Percentiles rank a stretch among this genome's conserved stretches.
Evolutionary conservation across 2,113 vertebrate genomes (phyloP).

Genomic region (Gyps fulvus): DNA sequence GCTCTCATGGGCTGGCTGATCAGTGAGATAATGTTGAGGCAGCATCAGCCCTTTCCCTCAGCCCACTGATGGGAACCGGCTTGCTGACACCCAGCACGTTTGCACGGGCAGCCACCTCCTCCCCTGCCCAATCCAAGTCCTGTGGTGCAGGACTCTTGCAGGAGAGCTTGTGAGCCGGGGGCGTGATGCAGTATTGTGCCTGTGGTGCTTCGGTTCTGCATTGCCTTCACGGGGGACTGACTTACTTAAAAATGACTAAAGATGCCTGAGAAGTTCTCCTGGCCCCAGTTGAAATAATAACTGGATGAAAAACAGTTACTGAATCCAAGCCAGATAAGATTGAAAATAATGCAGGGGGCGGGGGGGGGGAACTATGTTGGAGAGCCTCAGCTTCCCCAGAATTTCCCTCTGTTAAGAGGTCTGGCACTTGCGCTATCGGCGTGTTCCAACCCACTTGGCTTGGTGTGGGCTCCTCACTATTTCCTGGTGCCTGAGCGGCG

Average conservation of each 20-base stretch:
- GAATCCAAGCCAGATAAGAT: neutral
- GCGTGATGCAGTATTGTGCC: accelerated
- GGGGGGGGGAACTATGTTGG: neutral
- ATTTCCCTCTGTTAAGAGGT: neutral
- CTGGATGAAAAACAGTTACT: conserved; percentile 1
- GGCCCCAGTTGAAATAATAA: neutral
- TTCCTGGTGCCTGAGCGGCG: conserved; percentile 11
- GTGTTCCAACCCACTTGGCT: conserved; percentile 16
- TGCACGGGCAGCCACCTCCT: neutral
- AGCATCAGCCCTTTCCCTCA: conserved; percentile 5
- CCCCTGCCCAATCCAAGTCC: neutral
- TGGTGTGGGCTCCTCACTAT: neutral
- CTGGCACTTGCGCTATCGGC: neutral
- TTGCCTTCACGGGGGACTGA: neutral
- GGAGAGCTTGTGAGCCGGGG: neutral
- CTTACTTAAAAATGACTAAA: neutral
- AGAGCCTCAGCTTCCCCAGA: neutral
- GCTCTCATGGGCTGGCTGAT: neutral
- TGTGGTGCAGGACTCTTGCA: neutral
- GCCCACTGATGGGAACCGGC: neutral
- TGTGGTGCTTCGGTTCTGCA: neutral
- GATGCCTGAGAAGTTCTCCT: neutral
- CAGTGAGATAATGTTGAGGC: neutral
- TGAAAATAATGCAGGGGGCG: neutral
- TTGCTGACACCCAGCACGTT: neutral